Conservation (phyloP, 1,140 invertebrate genomes). For the Lineus longissimus region DNA sequence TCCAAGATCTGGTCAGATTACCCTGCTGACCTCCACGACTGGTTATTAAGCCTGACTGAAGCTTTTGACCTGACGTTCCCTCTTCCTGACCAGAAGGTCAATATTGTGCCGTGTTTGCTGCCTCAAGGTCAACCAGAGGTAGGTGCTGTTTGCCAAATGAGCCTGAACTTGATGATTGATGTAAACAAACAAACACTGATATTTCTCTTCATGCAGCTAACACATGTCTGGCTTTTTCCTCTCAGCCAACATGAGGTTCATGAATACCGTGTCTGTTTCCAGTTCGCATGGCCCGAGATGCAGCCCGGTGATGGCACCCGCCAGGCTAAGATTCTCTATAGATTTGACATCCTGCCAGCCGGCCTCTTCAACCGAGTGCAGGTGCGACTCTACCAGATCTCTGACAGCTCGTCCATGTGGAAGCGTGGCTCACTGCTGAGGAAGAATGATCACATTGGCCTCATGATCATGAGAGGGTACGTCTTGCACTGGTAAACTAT, state of each 20-base stretch:
- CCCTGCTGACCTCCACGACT: conserved; percentile 31
- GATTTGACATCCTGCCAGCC: conserved; percentile 23
- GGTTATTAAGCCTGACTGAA: conserved; percentile 50
- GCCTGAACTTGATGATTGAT: background rate
- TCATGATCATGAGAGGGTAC: conserved; percentile 23
- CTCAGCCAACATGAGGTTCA: conserved; percentile 9
- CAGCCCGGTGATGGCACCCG: conserved; percentile 9
- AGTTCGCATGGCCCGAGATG: conserved; percentile 34
- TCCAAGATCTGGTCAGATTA: conserved; percentile 44
- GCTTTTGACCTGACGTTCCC: conserved; percentile 52
- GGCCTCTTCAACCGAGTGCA: conserved; percentile 34
- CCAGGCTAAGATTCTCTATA: conserved; percentile 22
- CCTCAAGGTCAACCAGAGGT: conserved; percentile 42
- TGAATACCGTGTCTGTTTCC: conserved; percentile 7
- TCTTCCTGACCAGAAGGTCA: conserved; percentile 33
- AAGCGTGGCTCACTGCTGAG: conserved; percentile 47
- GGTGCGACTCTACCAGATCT: conserved; percentile 45
- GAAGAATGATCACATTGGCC: conserved; percentile 45
- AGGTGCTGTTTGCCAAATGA: background rate
- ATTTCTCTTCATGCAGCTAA: background rate
- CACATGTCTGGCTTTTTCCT: too few species aligned
- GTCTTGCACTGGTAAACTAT: background rate
- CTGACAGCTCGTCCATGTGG: conserved; percentile 44
- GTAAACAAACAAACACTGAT: background rate
- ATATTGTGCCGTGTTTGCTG: conserved; percentile 51